Conservation (phyloP, 2,113 vertebrate genomes). For the Pluvialis apricaria region DNA sequence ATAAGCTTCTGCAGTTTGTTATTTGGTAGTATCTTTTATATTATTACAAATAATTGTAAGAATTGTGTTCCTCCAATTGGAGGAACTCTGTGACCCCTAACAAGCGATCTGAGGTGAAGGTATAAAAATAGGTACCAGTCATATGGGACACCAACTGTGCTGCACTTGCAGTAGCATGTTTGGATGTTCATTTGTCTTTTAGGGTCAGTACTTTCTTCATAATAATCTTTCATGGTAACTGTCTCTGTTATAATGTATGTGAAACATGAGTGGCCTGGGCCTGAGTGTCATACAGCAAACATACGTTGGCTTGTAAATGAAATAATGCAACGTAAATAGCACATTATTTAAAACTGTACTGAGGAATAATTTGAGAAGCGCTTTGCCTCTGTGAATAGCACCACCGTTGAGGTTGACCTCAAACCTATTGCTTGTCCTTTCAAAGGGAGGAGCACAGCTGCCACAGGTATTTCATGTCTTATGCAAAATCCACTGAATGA, state of each 20-base stretch:
- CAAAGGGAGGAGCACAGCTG: not conserved
- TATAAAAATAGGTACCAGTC: not conserved
- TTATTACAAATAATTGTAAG: not conserved
- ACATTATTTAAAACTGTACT: not conserved
- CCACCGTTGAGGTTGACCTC: rapidly evolving
- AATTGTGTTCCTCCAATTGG: rapidly evolving
- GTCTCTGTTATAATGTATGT: not conserved
- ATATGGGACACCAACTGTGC: not conserved
- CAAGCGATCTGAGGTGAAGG: not conserved
- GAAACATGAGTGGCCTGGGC: not conserved
- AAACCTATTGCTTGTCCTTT: not conserved
- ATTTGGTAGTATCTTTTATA: not conserved
- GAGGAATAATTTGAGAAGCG: not conserved
- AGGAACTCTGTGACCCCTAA: not conserved
- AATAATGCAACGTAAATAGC: not conserved
- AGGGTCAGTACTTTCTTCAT: not conserved
- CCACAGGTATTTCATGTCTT: not conserved
- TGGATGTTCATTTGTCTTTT: not conserved
- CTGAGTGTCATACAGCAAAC: not conserved
- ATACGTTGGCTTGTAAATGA: not conserved
- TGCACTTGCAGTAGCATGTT: not conserved
- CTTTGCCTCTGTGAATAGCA: not conserved
- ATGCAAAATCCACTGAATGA: not conserved
- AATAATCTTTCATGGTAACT: not conserved
- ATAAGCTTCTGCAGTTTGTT: not conserved